Evolutionary conservation across 1,140 invertebrate genomes (phyloP).

Genomic region (Pemphigus obesinymphae): DNA sequence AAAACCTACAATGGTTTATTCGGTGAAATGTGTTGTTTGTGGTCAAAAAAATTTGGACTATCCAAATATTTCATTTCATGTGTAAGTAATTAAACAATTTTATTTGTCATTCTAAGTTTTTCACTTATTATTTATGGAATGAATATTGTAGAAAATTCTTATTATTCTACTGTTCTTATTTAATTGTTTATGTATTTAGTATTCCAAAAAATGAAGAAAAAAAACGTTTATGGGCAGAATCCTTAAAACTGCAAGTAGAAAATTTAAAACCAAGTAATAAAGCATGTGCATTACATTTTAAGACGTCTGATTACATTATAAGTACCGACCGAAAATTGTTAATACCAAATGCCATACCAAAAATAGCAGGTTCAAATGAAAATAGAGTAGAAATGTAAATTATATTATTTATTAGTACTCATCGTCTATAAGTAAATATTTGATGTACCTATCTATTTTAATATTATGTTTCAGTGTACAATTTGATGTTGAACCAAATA

Average conservation of each 20-base stretch:
- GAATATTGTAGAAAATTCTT: no score
- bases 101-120: background rate
- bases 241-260: background rate
- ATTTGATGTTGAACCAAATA: background rate
- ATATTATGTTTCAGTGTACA: background rate
- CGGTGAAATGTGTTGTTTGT: background rate
- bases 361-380: background rate
- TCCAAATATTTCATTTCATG: background rate
- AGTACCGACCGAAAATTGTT: background rate
- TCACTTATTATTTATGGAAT: background rate
- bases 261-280: background rate
- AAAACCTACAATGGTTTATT: no score
- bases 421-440: background rate
- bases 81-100: background rate
- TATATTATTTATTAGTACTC: background rate
- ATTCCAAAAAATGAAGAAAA: background rate
- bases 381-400: constrained; percentile 1
- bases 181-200: background rate
- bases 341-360: background rate
- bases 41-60: background rate
- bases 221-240: background rate
- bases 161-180: no score
- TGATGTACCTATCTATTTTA: background rate
- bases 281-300: background rate
- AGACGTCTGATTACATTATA: background rate